Base-by-base conservation (phyloP, 2,113 vertebrate species). In the Gorsachius goisagi region DNA sequence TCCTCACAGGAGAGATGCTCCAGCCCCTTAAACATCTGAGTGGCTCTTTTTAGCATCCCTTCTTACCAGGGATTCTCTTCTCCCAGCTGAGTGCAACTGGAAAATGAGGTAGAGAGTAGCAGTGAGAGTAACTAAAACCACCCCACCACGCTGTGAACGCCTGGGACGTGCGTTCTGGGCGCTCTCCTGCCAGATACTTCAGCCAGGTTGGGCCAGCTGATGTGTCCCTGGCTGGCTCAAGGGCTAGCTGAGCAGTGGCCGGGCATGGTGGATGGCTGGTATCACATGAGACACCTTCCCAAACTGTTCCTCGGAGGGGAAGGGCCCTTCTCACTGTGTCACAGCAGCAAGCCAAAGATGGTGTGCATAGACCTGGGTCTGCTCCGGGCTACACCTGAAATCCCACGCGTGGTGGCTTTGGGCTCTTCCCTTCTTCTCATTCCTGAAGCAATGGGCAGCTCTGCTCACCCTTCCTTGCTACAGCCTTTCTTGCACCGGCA, bases 81-180 rank as follows among this genome's bases (percentile, higher is more conserved):
- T 88, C 69, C 63, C 87, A 81, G 92, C 83, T 68, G 59, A 59
- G 66, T 52, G 73, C 53, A 35, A 59, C 83, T 74, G 81, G 87
- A 63, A 85, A 88, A 92, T 92, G 95, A 92, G 83, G 92, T 77
- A 85, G 92, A 82, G 56, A 81, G 49, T 9, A 77, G 92, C 74
- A 68, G 68, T n/a, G 83, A 80, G 73, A 88, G 78, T 2, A 72
- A 63, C 73, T 14, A 9, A 76, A 58, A 8, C 47, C 74, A 33
- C 15, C 37, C 58, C 59, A 5, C 11, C 7, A 0, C 4, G 62
- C 67, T 18, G 39, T 0, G 62, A 18, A 23, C 18, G 73, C 22
- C 67, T 5, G 4, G 72, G n/a, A 37, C 4, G 2, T 5, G 39
- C 67, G 1, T 23, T 12, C 67, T 63, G 84, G 85, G 52, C 67